phyloP scores from a whole-genome alignment of 2,113 vertebrate species.

The Menura novaehollandiae region DNA sequence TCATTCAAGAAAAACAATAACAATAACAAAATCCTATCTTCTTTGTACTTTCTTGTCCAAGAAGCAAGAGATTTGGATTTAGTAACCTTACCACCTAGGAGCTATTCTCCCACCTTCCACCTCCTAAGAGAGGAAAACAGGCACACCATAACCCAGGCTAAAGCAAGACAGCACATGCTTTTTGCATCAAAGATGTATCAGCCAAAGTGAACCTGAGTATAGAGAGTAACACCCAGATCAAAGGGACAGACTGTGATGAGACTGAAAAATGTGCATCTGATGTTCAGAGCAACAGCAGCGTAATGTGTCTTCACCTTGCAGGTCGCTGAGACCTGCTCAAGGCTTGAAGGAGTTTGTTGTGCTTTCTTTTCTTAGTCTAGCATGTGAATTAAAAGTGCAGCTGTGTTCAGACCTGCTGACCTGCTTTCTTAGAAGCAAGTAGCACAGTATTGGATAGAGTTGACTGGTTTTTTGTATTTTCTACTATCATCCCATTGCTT shows the following conservation, averaged over 20 bases:
- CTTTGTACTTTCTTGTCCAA: background rate
- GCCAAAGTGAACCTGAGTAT: background rate
- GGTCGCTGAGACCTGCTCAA: background rate
- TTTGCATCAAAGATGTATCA: background rate
- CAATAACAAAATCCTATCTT: background rate
- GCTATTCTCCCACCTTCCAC: background rate
- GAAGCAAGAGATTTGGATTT: background rate
- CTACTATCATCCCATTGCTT: background rate
- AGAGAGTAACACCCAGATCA: background rate
- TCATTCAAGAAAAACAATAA: background rate
- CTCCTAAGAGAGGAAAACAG: background rate
- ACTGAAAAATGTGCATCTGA: background rate
- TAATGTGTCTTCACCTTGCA: background rate
- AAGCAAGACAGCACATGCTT: background rate
- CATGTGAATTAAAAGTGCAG: background rate
- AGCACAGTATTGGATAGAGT: background rate
- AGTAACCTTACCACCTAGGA: background rate
- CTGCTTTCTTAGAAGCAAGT: background rate
- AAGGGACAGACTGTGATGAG: background rate
- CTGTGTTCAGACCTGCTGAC: background rate
- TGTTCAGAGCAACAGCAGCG: background rate
- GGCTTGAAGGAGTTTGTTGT: background rate
- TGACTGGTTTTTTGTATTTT: background rate
- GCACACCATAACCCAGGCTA: background rate
- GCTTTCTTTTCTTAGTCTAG: background rate